These are phyloP conservation scores for Notocelia uddmanniana DNA, from an alignment of 2,888 invertebrate species.

Conservation along the genomic window DNA sequence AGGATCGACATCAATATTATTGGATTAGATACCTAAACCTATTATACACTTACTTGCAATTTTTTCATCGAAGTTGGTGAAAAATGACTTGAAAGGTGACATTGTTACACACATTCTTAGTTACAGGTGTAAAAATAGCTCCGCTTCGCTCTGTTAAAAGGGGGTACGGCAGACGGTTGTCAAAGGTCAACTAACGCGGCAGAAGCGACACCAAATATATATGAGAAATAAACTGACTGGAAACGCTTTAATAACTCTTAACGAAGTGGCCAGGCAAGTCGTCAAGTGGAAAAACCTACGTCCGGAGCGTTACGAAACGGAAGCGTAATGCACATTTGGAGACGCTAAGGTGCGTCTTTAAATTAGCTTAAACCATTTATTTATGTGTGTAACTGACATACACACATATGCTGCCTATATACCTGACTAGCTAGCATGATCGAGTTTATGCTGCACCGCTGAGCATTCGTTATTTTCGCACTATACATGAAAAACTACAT, in stretches of 20 bases:
- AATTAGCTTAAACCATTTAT: not conserved
- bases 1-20: too few relatives aligned
- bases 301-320: constrained; percentile 42
- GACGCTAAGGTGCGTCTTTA: not conserved
- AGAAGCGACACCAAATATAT: not conserved
- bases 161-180: too few relatives aligned
- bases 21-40: too few relatives aligned
- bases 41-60: too few relatives aligned
- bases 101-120: not conserved
- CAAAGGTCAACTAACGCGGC: not conserved
- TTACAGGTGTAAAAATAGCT: not conserved
- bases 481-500: too few relatives aligned
- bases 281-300: constrained; percentile 41
- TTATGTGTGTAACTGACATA: too few relatives aligned
- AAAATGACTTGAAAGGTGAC: not conserved
- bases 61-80: too few relatives aligned
- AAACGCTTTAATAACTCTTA: constrained; percentile 36
- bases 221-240: constrained; percentile 17
- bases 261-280: constrained; percentile 43
- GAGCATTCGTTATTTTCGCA: too few relatives aligned
- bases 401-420: not conserved
- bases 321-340: constrained; percentile 21
- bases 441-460: too few relatives aligned
- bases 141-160: not conserved
- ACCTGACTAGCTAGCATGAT: too few relatives aligned